Base-by-base conservation (phyloP, 2,797 vertebrate species). In the Mormyrus hasselquistii region DNA sequence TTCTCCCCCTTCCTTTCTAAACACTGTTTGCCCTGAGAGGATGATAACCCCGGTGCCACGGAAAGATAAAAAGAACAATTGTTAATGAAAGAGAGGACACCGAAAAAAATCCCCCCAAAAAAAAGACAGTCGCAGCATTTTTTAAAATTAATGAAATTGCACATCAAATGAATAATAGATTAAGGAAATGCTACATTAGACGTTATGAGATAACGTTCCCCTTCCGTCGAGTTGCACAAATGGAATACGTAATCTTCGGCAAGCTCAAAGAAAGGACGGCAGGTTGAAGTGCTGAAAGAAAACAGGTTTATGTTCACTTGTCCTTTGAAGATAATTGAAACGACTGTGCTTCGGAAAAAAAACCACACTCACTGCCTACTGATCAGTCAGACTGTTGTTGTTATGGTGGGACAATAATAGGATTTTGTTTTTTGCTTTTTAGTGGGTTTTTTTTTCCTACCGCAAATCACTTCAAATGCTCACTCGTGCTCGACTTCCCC, bases 121-220 rank as follows among this genome's bases (percentile, higher is more conserved):
- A 86, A 86, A 88, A 57, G 59, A 34, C 76, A 84, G 86, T 50
- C 47, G 38, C 49, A 87, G 83, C 16, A 73, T 76, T 86, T 88
- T 86, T n/a, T 41, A 86, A 88, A 90, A 87, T 87, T 53, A 82
- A 88, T 87, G 65, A 88, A 73, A 87, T 41, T 86, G 50, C 83
- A 88, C 62, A 88, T 88, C 87, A 90, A 86, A 79, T 90, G 89
- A 90, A 86, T 69, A 88, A 86, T 73, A 79, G 88, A 90, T 88
- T 87, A 88, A 49, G 73, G 69, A 73, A 88, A 90, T 8, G 57
- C 34, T 41, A 65, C 65, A 89, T 82, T 76, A 89, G 52, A 90
- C 86, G 57, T 79, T 59, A 52, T 52, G 59, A 86, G 62, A 65
- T 86, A 90, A 88, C 52, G 8, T 55, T 47, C 38, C 29, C 69